These are phyloP conservation scores for Oreochromis aureus DNA, from an alignment of 2,113 vertebrate genomes.

Conservation along the genomic window DNA sequence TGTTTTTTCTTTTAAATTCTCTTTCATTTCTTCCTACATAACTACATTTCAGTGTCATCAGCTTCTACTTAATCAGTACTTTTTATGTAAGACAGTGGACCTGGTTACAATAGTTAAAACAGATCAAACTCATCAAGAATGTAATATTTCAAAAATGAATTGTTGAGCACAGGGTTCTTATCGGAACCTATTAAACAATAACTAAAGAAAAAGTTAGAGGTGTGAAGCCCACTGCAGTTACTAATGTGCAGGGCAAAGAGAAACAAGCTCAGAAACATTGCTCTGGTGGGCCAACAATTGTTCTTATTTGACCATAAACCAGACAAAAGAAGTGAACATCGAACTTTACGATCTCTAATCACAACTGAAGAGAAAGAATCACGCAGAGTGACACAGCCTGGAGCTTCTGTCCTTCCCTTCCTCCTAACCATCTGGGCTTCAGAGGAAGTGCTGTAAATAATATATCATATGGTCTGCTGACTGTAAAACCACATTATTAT, in stretches of 20 bases:
- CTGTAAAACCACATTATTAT: background rate
- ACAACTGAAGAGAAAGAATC: background rate
- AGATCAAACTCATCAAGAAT: background rate
- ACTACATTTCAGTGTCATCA: background rate
- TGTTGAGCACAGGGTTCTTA: background rate
- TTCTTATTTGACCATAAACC: background rate
- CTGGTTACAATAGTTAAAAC: background rate
- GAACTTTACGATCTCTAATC: background rate
- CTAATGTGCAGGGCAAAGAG: background rate
- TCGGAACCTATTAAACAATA: background rate
- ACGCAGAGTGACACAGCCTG: background rate
- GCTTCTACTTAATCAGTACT: background rate
- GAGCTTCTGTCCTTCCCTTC: background rate
- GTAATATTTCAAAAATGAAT: background rate
- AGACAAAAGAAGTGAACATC: background rate
- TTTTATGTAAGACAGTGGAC: background rate
- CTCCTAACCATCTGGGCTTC: background rate
- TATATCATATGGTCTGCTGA: background rate
- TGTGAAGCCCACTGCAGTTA: background rate
- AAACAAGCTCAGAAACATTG: background rate
- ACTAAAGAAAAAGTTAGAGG: too few relatives aligned
- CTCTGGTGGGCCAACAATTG: background rate
- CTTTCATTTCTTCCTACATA: background rate
- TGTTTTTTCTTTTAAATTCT: background rate
- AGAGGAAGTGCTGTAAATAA: constrained; percentile 8